phyloP scores from a whole-genome alignment of 2,797 vertebrate genomes.

The Enteromius thamalakanensis region DNA sequence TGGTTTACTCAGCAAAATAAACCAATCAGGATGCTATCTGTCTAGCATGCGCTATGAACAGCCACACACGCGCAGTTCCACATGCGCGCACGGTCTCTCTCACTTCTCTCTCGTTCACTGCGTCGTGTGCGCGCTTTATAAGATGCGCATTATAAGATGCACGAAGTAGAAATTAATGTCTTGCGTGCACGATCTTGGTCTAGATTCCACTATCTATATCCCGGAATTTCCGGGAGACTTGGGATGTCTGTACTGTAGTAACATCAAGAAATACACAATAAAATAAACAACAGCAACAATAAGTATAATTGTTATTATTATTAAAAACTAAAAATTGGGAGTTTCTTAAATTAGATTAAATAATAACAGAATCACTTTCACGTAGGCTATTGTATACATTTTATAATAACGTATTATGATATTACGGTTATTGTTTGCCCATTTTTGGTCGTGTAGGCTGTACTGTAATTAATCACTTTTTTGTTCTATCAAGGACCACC shows the following conservation, averaged over 20 bases:
- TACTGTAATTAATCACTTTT: background rate
- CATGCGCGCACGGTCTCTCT: too few species aligned
- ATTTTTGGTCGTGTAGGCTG: background rate
- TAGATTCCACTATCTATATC: too few species aligned
- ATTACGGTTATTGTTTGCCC: background rate
- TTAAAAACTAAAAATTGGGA: background rate
- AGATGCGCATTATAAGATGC: too few species aligned
- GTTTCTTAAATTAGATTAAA: background rate
- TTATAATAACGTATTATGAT: background rate
- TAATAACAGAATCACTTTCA: background rate
- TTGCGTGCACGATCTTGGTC: too few species aligned
- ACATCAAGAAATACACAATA: background rate
- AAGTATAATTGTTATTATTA: background rate
- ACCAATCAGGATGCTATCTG: too few species aligned
- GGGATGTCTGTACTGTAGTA: background rate
- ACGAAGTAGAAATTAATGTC: too few species aligned
- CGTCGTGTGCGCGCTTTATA: too few species aligned
- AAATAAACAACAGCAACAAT: background rate
- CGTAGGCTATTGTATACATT: background rate
- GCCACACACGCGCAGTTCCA: too few species aligned
- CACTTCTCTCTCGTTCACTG: too few species aligned
- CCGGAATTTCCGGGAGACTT: too few species aligned
- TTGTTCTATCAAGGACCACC: background rate
- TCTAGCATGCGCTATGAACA: too few species aligned
- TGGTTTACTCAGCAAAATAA: too few species aligned